These are phyloP conservation scores for Rhodophaea formosa DNA, from an alignment of 2,888 invertebrate genomes.

Conservation along the genomic window DNA sequence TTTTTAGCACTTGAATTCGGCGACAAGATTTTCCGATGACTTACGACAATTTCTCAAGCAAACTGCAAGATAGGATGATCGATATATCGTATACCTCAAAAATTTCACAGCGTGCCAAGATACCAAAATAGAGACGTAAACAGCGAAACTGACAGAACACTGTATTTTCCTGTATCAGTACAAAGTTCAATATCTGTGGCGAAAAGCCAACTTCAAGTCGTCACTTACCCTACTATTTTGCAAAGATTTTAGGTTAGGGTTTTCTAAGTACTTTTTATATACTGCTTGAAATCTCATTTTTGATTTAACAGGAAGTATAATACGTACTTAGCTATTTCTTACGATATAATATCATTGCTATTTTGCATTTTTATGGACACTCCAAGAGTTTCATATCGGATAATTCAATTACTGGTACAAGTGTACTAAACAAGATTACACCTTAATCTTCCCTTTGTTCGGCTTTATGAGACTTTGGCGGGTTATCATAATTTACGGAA, in stretches of 20 bases:
- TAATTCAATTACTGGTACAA: slow-evolving; percentile 16
- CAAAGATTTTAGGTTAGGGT: not conserved
- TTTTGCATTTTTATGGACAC: slow-evolving; percentile 16
- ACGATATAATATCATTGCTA: not conserved
- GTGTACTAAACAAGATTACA: slow-evolving; percentile 19
- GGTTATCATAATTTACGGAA: slow-evolving; percentile 14
- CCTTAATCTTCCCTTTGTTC: slow-evolving; percentile 18
- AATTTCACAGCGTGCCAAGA: slow-evolving; percentile 51
- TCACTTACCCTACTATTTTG: slow-evolving; percentile 31
- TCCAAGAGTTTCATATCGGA: slow-evolving; percentile 13
- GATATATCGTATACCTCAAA: slow-evolving; percentile 2
- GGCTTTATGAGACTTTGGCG: slow-evolving; percentile 16
- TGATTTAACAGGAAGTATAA: too few species aligned
- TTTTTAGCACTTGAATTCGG: too few species aligned
- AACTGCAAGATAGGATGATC: slow-evolving; percentile 6
- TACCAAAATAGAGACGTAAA: slow-evolving; percentile 62
- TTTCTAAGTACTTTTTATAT: too few species aligned
- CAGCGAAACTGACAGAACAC: slow-evolving; percentile 61
- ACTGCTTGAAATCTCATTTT: too few species aligned
- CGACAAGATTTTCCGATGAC: too few species aligned
- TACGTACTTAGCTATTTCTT: too few species aligned
- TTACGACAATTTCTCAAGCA: not conserved
- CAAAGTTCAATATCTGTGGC: slow-evolving; percentile 74
- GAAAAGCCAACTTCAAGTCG: slow-evolving; percentile 52
- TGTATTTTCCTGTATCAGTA: slow-evolving; percentile 70